Base-by-base conservation (phyloP, 2,888 invertebrate genomes). In the Drosophila picticornis region DNA sequence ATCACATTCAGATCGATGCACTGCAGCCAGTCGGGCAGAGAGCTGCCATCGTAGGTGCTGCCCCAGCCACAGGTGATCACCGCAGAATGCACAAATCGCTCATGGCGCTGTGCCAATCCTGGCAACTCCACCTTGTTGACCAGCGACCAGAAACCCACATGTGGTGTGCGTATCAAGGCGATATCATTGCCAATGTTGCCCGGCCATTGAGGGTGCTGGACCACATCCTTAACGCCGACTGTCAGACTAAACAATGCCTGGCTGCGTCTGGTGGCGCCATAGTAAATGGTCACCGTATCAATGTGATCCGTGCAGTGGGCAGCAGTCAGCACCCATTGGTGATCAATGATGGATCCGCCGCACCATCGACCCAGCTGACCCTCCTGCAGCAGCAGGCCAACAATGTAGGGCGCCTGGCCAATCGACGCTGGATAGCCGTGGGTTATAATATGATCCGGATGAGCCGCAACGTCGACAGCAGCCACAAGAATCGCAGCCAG, bases 181-280 rank as follows among this genome's bases (percentile, higher is more conserved):
- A 90, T 90, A 50, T 90, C 90, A 43, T 85, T 77, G 32, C 73
- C 68, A 51, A 59, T 66, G 51, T 58, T 65, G 40, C 72, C 59
- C 19, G 75, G 86, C 27, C 87, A 83, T 40, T 92, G 88, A 69
- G 94, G 94, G 40, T 93, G 91, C 58, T 91, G 85, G 7, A 91
- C 72, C 29, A 83, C 55, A 16, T 72, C 62, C 10, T 65, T 57
- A 9, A 64, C 75, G 19, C 60, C 19, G 3, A 91, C 86, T 1
- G 64, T 66, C 19, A 83, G 34, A 0, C 55, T 75, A 27, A 77
- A 75, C 22, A 83, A 59, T 5, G 88, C 75, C 9, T 79, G 60
- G 0, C 68, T 80, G 10, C 90, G 86, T 22, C 69, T 53, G 13
- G 81, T 89, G 5, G 84, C 83, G 11, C 92, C 92, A 61, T 91